Evolutionary conservation across 2,888 invertebrate genomes (phyloP).

Genomic region (Metallyticus violacea): DNA sequence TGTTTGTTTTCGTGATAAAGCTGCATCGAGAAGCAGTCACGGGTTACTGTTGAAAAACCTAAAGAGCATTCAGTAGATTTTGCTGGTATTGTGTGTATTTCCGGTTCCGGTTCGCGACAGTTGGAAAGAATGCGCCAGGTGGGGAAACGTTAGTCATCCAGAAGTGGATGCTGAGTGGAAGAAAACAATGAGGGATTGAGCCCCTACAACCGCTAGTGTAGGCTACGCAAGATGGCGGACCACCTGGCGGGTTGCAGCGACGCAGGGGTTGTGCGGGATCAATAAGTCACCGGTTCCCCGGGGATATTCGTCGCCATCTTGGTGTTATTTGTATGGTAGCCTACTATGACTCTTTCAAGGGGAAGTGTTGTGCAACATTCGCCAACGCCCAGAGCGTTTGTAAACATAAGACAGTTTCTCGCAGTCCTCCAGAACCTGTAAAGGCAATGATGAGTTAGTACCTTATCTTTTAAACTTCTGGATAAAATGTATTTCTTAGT

Average conservation of each 20-base stretch:
- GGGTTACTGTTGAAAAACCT: too few relatives aligned
- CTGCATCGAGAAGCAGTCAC: too few relatives aligned
- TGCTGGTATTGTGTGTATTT: background rate
- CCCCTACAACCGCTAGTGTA: background rate
- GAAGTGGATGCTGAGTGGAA: background rate
- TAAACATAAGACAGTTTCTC: too few relatives aligned
- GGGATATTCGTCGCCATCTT: conserved; percentile 1
- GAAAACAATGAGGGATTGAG: background rate
- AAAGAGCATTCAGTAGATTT: too few relatives aligned
- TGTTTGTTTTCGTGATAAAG: too few relatives aligned
- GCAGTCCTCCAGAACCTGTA: too few relatives aligned
- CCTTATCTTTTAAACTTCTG: too few relatives aligned
- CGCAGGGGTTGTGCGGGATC: conserved; percentile 2
- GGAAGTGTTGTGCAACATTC: background rate
- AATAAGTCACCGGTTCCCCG: conserved; percentile 5
- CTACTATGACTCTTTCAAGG: background rate
- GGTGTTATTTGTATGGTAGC: conserved; percentile 5
- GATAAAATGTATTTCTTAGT: too few relatives aligned
- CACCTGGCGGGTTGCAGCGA: conserved; percentile 12
- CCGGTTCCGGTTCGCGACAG: background rate
- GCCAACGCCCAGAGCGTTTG: too few relatives aligned
- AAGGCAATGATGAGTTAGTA: too few relatives aligned
- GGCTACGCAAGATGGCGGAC: conserved; percentile 16
- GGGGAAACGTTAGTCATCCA: background rate
- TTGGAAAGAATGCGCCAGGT: background rate